These are phyloP conservation scores for Neelides sp. DNA, from an alignment of 1,140 invertebrate genomes.

Conservation along the genomic window DNA sequence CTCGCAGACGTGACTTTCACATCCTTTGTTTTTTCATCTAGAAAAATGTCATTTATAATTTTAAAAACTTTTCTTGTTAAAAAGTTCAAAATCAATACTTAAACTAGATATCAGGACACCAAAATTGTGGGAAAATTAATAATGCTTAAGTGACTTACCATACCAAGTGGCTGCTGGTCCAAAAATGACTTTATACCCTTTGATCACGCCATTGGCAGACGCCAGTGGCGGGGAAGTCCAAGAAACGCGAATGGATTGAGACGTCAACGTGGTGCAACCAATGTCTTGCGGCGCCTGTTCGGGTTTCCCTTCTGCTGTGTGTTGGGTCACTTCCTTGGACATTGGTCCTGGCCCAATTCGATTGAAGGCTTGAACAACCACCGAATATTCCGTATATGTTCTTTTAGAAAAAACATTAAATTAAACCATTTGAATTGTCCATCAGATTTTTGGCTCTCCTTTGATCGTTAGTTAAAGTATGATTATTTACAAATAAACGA, in stretches of 20 bases:
- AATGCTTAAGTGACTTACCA: conserved; percentile 48
- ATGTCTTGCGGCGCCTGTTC: conserved; percentile 81
- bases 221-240: conserved; percentile 82
- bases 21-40: conserved; percentile 80
- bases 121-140: conserved; percentile 5
- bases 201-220: conserved; percentile 84
- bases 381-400: conserved; percentile 87
- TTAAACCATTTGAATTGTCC: too few relatives aligned
- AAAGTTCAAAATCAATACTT: neutral
- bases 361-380: conserved; percentile 90
- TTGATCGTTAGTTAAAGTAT: too few relatives aligned
- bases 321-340: conserved; percentile 74
- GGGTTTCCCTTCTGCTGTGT: conserved; percentile 82
- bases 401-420: conserved; percentile 39
- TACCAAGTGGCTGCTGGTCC: conserved; percentile 83
- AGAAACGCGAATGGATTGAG: conserved; percentile 80
- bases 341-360: conserved; percentile 82
- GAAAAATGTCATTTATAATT: conserved; percentile 21
- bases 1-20: conserved; percentile 80
- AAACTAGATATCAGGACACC: neutral
- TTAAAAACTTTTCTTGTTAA: conserved; percentile 5
- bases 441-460: too few relatives aligned
- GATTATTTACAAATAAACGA: conserved; percentile 6
- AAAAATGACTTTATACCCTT: conserved; percentile 92
- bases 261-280: conserved; percentile 76